Conservation (phyloP, 1,140 invertebrate genomes). For the Megalopta genalis region DNA sequence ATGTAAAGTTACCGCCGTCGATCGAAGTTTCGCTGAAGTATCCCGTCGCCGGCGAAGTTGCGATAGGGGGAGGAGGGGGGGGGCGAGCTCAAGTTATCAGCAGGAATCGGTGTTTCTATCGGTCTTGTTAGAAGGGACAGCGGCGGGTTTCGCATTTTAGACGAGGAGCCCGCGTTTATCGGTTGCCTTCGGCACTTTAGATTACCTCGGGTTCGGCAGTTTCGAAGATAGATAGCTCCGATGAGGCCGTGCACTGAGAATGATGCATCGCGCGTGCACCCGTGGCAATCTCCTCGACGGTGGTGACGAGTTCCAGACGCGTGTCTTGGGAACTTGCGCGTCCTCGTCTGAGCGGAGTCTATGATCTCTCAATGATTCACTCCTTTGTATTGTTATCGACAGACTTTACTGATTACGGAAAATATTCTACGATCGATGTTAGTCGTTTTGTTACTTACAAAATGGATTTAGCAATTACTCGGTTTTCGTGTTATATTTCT, state of each 20-base stretch:
- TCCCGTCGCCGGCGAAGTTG: background rate
- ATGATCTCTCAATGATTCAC: no score
- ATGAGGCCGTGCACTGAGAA: conserved; percentile 51
- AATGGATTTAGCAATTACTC: no score
- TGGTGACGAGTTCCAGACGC: no score
- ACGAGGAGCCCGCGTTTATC: conserved; percentile 14
- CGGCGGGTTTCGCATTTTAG: conserved; percentile 13
- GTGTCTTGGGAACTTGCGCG: no score
- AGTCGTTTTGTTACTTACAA: no score
- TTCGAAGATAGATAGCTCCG: conserved; percentile 53
- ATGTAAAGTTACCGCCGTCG: conserved; percentile 2
- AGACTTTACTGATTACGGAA: no score
- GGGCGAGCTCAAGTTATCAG: background rate
- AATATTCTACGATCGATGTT: no score
- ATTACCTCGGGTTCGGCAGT: conserved; percentile 51
- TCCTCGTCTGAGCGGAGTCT: no score
- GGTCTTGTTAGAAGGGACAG: conserved; percentile 8
- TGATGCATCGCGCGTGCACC: conserved; percentile 35
- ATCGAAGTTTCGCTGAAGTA: background rate
- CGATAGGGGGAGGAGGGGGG: background rate
- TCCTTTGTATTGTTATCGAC: no score
- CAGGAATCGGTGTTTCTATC: conserved; percentile 14
- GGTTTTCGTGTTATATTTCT: no score
- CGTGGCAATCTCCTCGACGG: no score
- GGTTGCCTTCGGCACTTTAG: conserved; percentile 50